Conservation (phyloP, 2,113 vertebrate genomes). For the Dasypus novemcinctus region DNA sequence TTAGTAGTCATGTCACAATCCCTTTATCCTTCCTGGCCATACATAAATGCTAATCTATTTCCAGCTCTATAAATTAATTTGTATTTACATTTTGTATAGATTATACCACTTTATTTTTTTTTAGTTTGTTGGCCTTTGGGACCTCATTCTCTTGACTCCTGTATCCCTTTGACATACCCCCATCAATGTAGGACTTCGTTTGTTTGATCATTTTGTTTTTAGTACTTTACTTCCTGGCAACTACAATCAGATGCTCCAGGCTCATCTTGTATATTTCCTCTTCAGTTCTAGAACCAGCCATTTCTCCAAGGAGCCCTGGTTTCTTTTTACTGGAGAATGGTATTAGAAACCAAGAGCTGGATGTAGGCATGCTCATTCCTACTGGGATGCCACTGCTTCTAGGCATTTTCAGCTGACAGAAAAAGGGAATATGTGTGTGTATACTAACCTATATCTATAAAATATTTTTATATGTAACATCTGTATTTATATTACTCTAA, state of each 20-base stretch:
- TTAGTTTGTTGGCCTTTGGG: neutral
- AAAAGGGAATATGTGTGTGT: neutral
- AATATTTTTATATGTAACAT: neutral
- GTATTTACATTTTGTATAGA: no score
- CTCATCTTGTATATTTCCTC: neutral
- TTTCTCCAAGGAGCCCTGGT: neutral
- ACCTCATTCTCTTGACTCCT: neutral
- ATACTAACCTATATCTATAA: neutral
- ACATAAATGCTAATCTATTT: no score
- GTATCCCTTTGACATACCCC: neutral
- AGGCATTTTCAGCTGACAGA: neutral
- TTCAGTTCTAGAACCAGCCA: neutral
- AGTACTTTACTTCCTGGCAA: neutral
- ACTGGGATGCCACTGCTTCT: neutral
- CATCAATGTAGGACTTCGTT: neutral
- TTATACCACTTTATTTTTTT: no score
- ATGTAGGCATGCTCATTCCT: neutral
- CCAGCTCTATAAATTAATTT: no score
- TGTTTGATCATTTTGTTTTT: neutral
- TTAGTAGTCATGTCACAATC: no score
- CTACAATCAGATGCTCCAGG: neutral
- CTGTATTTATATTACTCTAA: neutral
- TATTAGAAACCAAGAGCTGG: neutral
- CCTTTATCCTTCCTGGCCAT: no score
- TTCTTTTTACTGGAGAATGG: slow-evolving; percentile 14